Base-by-base conservation (phyloP, 2,888 invertebrate genomes). In the Stramonita haemastoma region DNA sequence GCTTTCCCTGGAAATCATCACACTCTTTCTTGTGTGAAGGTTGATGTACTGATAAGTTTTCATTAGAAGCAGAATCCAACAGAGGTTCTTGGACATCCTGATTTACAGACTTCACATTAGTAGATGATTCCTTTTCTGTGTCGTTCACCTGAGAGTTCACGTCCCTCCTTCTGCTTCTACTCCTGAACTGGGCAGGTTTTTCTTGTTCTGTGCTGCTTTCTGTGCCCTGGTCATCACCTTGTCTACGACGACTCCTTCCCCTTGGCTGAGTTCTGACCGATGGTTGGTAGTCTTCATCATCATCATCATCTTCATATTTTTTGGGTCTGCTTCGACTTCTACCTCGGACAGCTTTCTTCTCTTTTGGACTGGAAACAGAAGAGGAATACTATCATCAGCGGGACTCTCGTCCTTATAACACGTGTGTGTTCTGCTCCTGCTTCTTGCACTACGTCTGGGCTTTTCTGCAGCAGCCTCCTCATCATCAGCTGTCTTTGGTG, bases 241-340 rank as follows among this genome's bases (percentile, higher is more conserved):
- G 66, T 73, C 73, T 87, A 0, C 29, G 73, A 36, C 73, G 70
- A 73, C 87, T 87, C 73, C 87, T 87, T 36, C 87, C 73, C 29
- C 73, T 87, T 15, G 60, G 87, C n/a, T 87, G 36, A 1, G 36
- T 8, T 87, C 13, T 70, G 26, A 5, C 46, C 26, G 87, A 22
- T 73, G 87, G 73, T 29, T 19, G 15, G 26, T 36, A 87, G 26
- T 87, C 73, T 70, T 89, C 89, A 56, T 89, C 89, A 73, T 88
- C 88, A 66, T 89, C 83, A 66, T 89, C 83, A 81, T 89, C 85
- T 19, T 88, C 84, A 70, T 83, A 83, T 66, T 87, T 66, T 56
- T 29, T 32, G 11, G 36, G 36, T 83, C 57, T 66, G 26, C 81
- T 79, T 46, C 81, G 32, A 32, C 81, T 66, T 83, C 88, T 81